A percentile compares a stretch with the other conserved stretches of the same genome.
Conservation (phyloP, 2,888 invertebrate species). For the Tolmerus cingulatus region DNA sequence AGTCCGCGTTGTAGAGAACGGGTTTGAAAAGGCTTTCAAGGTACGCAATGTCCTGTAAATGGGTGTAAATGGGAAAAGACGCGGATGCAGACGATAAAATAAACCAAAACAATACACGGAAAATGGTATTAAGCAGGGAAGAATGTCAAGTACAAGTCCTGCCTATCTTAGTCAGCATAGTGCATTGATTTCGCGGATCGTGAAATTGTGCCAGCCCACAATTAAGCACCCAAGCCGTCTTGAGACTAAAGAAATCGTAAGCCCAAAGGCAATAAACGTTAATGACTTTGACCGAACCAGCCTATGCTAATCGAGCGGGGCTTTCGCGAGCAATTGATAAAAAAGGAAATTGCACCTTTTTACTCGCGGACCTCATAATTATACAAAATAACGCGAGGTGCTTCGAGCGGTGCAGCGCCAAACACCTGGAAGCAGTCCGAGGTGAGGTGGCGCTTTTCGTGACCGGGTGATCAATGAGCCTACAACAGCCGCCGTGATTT, state of each 20-base stretch:
- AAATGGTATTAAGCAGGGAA: background rate
- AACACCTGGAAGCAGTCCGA: background rate
- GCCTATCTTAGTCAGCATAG: background rate
- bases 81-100: background rate
- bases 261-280: background rate
- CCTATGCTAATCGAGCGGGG: background rate
- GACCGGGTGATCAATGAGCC: background rate
- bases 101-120: background rate
- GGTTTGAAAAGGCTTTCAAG: background rate
- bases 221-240: background rate
- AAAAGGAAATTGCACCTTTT: background rate
- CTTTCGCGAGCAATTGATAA: background rate
- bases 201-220: background rate
- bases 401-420: background rate
- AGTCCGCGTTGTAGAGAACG: background rate
- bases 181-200: background rate
- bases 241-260: background rate
- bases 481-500: background rate
- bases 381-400: background rate
- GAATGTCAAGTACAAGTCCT: background rate
- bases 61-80: background rate
- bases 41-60: background rate
- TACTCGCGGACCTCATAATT: background rate
- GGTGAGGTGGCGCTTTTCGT: background rate
- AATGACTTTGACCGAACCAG: conserved; percentile 16